Evolutionary conservation across 2,888 invertebrate species (phyloP), one percentile per base, ranked within the genome.

Genomic region (Trachelus iudaicus): DNA sequence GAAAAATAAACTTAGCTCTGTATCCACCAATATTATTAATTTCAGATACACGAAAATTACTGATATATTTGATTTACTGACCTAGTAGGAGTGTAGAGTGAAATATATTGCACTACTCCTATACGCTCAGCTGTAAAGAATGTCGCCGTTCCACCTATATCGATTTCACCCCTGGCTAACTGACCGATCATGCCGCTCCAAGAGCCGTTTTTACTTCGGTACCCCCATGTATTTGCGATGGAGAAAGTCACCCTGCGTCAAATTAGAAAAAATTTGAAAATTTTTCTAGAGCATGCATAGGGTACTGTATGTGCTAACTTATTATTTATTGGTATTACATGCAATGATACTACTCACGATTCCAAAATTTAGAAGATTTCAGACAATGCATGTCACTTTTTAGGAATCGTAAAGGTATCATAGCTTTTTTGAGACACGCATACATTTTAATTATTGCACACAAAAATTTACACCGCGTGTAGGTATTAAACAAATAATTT

Each of bases 1-100:
- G 94, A 88, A 96, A 96, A 33, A 96, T 93, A 87, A 96, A 95
- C 85, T 94, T 94, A 0, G 95, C 82, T 40, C 89, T 89, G 86
- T 86, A 12, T 71, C 71, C 11, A 71, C 30, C 9, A 31, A 30
- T 71, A 30, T 31, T 30, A 13, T 31, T 6, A 71, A 71, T 30
- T 9, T 30, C 6, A 71, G 71, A 12, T 71, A 71, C 15, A 71
- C 9, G 31, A 33, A 71, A 33, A 31, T 2, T 71, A 15, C 1
- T 71, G 12, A 71, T 11, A 15, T 71, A 71, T 31, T 31, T 71
- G 11, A 12, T 33, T n/a, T 33, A 73, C 75, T 83, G 84, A 95
- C 83, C 93, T 92, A 0, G 95, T 95, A 1, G 94, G 94, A 0
- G 95, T 94, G 23, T 95, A 94, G 91, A 95, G 94, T 56, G 95